These are phyloP conservation scores for Acanthornis magna DNA, from an alignment of 2,797 vertebrate species.

Conservation along the genomic window DNA sequence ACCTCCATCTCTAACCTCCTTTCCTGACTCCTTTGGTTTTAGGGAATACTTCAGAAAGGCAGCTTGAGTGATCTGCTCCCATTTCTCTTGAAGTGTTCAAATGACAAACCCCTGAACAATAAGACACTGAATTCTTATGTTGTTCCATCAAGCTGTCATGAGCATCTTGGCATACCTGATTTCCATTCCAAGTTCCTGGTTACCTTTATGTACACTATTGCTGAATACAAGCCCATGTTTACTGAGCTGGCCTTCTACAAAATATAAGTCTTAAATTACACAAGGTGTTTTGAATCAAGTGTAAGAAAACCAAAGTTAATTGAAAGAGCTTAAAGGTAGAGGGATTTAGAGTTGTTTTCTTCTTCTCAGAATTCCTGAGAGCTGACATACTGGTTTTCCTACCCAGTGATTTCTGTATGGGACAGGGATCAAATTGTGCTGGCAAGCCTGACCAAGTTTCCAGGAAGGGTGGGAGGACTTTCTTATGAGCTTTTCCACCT, in stretches of 20 bases:
- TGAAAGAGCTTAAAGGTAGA: background rate
- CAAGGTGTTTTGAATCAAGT: background rate
- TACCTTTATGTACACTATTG: background rate
- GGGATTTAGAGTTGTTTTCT: background rate
- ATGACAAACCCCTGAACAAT: background rate
- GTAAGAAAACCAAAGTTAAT: background rate
- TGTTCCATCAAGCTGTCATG: background rate
- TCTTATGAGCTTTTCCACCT: background rate
- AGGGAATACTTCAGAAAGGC: background rate
- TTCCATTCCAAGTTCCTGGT: background rate
- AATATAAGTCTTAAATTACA: background rate
- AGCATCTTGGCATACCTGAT: background rate
- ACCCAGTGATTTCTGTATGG: background rate
- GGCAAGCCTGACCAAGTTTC: background rate
- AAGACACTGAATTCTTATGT: background rate
- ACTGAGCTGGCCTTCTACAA: background rate
- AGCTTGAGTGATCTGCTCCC: background rate
- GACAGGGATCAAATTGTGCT: background rate
- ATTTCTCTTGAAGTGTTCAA: background rate
- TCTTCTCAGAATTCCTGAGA: background rate
- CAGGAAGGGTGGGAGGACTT: background rate
- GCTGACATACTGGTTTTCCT: background rate
- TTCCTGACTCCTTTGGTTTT: background rate
- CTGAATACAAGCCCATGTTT: background rate
- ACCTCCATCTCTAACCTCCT: background rate